Conservation (phyloP, 2,888 invertebrate genomes). For the Caenorhabditis doughertyi region DNA sequence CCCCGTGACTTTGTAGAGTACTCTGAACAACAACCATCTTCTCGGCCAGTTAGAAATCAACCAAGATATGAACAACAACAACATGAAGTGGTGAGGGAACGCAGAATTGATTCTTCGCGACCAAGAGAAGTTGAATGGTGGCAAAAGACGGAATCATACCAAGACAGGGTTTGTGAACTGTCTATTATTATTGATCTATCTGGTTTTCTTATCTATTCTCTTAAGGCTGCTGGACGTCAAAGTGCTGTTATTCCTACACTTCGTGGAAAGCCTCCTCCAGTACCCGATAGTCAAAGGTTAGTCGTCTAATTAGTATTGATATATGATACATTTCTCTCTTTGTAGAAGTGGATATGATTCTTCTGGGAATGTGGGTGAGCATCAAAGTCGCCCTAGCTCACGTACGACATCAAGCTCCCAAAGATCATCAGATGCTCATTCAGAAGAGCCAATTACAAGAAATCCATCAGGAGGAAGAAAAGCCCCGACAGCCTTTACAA, state of each 20-base stretch:
- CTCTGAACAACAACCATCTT: slow-evolving; percentile 24
- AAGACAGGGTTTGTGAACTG: slow-evolving; percentile 61
- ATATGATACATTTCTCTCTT: slow-evolving; percentile 10
- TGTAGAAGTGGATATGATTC: slow-evolving; percentile 63
- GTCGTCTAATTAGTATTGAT: slow-evolving; percentile 34
- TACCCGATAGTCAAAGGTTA: slow-evolving; percentile 65
- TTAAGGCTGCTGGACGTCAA: slow-evolving; percentile 49
- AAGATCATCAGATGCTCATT: slow-evolving; percentile 49
- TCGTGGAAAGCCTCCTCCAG: slow-evolving; percentile 65
- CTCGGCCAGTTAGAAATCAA: slow-evolving; percentile 28
- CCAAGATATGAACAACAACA: slow-evolving; percentile 51
- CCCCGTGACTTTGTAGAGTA: slow-evolving; percentile 42
- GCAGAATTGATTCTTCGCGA: slow-evolving; percentile 59
- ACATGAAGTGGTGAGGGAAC: slow-evolving; percentile 34
- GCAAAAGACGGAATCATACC: slow-evolving; percentile 73
- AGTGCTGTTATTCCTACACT: slow-evolving; percentile 74
- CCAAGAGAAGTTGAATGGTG: slow-evolving; percentile 73
- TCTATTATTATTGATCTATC: background rate
- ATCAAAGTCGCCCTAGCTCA: slow-evolving; percentile 62
- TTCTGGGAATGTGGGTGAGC: slow-evolving; percentile 63
- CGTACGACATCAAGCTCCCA: slow-evolving; percentile 50
- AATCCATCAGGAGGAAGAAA: slow-evolving; percentile 36
- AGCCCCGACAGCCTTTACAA: slow-evolving; percentile 56
- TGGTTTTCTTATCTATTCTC: background rate
- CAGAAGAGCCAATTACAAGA: slow-evolving; percentile 34